Evolutionary conservation across 2,113 vertebrate species (phyloP), one percentile per base, ranked within the genome.

Genomic region (Spheniscus mendiculus): DNA sequence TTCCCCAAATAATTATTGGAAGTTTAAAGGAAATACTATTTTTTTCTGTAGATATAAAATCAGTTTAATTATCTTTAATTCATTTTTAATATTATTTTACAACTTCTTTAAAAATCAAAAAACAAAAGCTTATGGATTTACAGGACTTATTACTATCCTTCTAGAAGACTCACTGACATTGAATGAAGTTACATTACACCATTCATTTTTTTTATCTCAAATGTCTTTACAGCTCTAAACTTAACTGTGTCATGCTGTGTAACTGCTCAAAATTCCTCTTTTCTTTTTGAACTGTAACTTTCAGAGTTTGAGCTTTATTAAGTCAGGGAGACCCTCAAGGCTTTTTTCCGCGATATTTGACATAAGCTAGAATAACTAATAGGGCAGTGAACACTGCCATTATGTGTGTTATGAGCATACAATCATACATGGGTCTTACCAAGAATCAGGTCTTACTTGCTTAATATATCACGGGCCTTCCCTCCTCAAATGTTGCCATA

Each of bases 401-500:
- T 34, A 0, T 40, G 20, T 17, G 55, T 74, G 45, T 10, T 58
- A 78, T 1, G 25, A 84, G 32, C 73, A 72, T 27, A 45, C 32
- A 29, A 5, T 21, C 88, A 21, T 42, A 27, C 30, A 2, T 1
- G 4, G 30, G 19, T 73, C 32, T 66, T 53, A 17, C 36, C 72
- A 89, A 66, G 56, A 44, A 82, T 19, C 89, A 25, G 21, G 25
- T 63, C 67, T 70, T 53, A 21, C 50, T 44, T 62, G 50, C 58
- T 38, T 27, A 23, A 92, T 32, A 30, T 56, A 91, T 27, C 87
- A 45, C 15, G 27, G 79, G 34, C 69, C 58, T 23, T 90, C 81
- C 92, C 61, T 93, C 53, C 65, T 42, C 47, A 50, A 49, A 47
- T 38, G 98, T 98, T 98, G 95, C 98, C 97, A 98, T 97, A 95